Evolutionary conservation across 2,113 vertebrate genomes (phyloP).

Genomic region (Actinemys pallida): DNA sequence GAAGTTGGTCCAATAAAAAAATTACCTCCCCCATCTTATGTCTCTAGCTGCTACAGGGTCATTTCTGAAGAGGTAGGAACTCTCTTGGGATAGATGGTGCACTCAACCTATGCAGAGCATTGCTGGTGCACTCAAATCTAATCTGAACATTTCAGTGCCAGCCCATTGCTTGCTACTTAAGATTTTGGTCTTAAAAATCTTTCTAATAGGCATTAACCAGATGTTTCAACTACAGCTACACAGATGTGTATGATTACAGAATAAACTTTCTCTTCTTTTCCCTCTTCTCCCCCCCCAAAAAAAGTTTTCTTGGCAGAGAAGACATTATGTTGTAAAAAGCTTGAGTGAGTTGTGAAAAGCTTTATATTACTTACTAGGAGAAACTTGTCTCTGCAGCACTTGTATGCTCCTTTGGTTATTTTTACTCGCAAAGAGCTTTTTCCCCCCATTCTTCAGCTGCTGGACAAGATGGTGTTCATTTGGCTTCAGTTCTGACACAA

Average conservation of each 20-base stretch:
- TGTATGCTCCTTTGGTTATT: slow-evolving; percentile 88
- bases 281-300: fast-evolving
- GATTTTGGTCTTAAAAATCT: background rate
- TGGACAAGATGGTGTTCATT: slow-evolving; percentile 95
- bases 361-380: slow-evolving; percentile 88
- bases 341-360: slow-evolving; percentile 73
- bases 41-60: background rate
- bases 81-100: background rate
- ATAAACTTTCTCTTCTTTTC: background rate
- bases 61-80: background rate
- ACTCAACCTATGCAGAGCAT: background rate
- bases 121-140: background rate
- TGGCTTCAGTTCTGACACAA: slow-evolving; percentile 99
- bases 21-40: background rate
- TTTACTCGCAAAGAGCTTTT: slow-evolving; percentile 90
- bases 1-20: background rate
- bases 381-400: slow-evolving; percentile 85
- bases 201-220: background rate
- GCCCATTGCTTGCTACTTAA: background rate
- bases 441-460: slow-evolving; percentile 95
- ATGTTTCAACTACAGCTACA: background rate
- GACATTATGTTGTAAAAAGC: slow-evolving; percentile 15
- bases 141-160: background rate
- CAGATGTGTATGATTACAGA: fast-evolving
- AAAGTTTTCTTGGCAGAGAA: background rate